Percentiles rank a stretch among this genome's conserved stretches.
These are phyloP conservation scores for Diaprepes abbreviatus DNA, from an alignment of 2,888 invertebrate species.

Conservation along the genomic window DNA sequence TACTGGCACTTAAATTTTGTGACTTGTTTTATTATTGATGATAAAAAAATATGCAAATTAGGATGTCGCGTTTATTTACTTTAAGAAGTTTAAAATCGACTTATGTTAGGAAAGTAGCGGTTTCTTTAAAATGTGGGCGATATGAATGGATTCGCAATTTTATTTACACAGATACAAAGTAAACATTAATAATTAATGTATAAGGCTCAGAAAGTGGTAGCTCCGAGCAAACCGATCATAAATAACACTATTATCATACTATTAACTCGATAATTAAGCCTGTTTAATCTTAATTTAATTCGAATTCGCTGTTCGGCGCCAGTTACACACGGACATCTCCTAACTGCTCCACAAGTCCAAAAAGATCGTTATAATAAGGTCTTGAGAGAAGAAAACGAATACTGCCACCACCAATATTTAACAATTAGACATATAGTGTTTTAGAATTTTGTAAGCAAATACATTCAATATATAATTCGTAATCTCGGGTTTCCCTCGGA, in stretches of 20 bases:
- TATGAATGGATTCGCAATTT: conserved; percentile 25
- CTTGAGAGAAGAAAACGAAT: too few relatives aligned
- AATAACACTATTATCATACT: conserved; percentile 60
- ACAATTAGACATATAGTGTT: too few relatives aligned
- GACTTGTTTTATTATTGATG: too few relatives aligned
- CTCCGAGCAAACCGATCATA: conserved; percentile 52
- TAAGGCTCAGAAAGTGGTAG: conserved; percentile 33
- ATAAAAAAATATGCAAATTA: too few relatives aligned
- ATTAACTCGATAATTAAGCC: conserved; percentile 59
- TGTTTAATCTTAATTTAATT: conserved; percentile 61
- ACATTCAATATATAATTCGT: too few relatives aligned
- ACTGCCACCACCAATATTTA: too few relatives aligned
- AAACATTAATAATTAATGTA: conserved; percentile 43
- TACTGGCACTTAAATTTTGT: too few relatives aligned
- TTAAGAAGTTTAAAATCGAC: background rate
- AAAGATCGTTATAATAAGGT: too few relatives aligned
- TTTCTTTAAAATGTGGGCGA: conserved; percentile 20
- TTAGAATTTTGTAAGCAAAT: too few relatives aligned
- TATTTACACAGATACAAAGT: conserved; percentile 31
- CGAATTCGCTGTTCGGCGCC: conserved; percentile 60
- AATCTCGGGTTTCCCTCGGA: too few relatives aligned
- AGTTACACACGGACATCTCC: conserved; percentile 50
- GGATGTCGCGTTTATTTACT: too few relatives aligned
- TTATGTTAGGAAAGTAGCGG: conserved; percentile 12
- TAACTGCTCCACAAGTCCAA: conserved; percentile 29